These are phyloP conservation scores for Brachystomella parvula DNA, from an alignment of 1,140 invertebrate species.

Conservation along the genomic window DNA sequence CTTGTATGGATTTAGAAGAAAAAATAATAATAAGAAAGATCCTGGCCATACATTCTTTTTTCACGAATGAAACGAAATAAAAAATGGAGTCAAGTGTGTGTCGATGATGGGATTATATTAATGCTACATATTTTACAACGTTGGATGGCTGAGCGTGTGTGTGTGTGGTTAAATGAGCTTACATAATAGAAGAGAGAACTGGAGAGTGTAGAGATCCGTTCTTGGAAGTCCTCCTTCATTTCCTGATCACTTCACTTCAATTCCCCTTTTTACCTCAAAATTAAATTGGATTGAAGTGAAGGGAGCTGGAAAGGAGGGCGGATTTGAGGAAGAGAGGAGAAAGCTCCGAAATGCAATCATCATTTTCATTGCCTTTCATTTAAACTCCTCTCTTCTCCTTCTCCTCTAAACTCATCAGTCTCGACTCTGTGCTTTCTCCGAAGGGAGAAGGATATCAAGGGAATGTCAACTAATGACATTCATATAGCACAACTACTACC, in stretches of 20 bases:
- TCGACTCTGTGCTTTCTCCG: neutral
- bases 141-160: too few species aligned
- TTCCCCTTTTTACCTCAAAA: conserved; percentile 10
- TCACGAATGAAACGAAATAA: too few species aligned
- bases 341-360: conserved; percentile 23
- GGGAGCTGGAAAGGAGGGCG: conserved; percentile 1
- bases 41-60: neutral
- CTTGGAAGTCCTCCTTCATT: neutral
- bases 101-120: too few species aligned
- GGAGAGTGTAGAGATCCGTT: neutral
- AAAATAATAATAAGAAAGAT: conserved; percentile 5
- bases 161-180: neutral
- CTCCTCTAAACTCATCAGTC: conserved; percentile 18
- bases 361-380: conserved; percentile 11
- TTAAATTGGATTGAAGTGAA: conserved; percentile 5
- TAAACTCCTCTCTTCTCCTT: neutral
- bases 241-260: conserved; percentile 14
- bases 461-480: conserved; percentile 2
- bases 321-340: neutral
- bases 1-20: neutral
- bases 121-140: too few species aligned
- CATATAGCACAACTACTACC: neutral
- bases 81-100: too few species aligned
- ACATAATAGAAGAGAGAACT: neutral
- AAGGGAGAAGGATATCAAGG: neutral